Evolutionary conservation across 2,797 vertebrate species (phyloP), one percentile per base, ranked within the genome.

Genomic region (Spinus pinus): DNA sequence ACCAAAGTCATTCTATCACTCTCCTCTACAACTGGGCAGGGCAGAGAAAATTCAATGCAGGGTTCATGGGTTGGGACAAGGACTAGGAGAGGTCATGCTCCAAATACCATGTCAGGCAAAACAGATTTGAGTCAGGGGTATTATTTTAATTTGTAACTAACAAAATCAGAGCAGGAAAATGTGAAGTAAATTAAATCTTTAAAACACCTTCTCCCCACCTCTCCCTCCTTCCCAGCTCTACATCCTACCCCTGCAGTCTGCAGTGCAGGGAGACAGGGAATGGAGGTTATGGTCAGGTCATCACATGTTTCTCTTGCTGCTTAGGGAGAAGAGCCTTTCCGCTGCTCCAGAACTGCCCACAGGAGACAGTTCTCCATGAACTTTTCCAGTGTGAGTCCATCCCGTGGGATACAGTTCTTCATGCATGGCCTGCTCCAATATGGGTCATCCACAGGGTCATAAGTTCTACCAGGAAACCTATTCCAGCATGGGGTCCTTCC

Each of bases 351-450:
- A 84, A 21, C 17, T 18, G 47, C 35, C 33, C 17, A 30, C 30
- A 25, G 20, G 56, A 61, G 17, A 47, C 41, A 69, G 16, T 3
- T 47, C 41, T 47, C 33, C 20, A 39, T 16, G 1, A 64, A 24
- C 16, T 47, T 24, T 11, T 53, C 39, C 19, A 67, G 0, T 0
- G 1, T 14, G 9, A n/a, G 33, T 53, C 39, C 16, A 33, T 46
- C n/a, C 39, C 16, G 17, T 51, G 46, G 46, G 19, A 57, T 24
- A 14, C 11, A 35, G 16, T 8, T 28, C 23, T 22, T 31, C 30
- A 25, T 17, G 24, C 17, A 21, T 16, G 28, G 7, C 3, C 15
- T 75, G 28, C 28, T 39, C 28, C 39, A 51, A 0, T 9, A 24
- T 19, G 27, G 10, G 7, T 58, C 7, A 3, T 66, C 46, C 62